Conservation (phyloP, 2,888 invertebrate genomes). For the Eumacrocentrus americanus region DNA sequence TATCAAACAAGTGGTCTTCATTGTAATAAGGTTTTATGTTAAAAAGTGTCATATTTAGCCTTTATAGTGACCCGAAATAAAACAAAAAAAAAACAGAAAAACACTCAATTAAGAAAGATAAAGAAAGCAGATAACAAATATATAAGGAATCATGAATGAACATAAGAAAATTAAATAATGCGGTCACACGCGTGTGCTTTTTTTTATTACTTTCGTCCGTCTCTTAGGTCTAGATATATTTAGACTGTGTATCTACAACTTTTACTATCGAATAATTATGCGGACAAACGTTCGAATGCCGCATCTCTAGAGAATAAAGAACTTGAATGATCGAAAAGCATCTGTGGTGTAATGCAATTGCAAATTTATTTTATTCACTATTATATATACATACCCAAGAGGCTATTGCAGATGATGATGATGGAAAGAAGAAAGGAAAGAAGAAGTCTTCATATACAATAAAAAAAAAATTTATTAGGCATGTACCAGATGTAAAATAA, state of each 20-base stretch:
- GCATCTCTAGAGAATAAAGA: slow-evolving; percentile 38
- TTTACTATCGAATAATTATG: slow-evolving; percentile 34
- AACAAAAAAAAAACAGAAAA: slow-evolving; percentile 49
- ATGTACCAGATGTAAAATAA: slow-evolving; percentile 58
- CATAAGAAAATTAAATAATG: slow-evolving; percentile 13
- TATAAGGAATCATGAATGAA: slow-evolving; percentile 1
- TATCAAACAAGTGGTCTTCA: slow-evolving; percentile 45
- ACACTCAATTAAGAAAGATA: slow-evolving; percentile 21
- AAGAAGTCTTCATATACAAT: slow-evolving; percentile 27
- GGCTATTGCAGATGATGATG: background rate
- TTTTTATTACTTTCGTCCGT: slow-evolving; percentile 37
- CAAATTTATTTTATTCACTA: slow-evolving; percentile 12
- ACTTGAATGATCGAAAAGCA: slow-evolving; percentile 35
- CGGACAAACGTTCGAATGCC: slow-evolving; percentile 33
- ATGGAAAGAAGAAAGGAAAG: background rate
- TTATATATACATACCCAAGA: background rate
- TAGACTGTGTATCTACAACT: slow-evolving; percentile 33
- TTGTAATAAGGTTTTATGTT: slow-evolving; percentile 52
- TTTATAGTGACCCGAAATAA: slow-evolving; percentile 55
- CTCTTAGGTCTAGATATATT: slow-evolving; percentile 31
- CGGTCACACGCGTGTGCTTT: slow-evolving; percentile 36
- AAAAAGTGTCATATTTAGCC: slow-evolving; percentile 56
- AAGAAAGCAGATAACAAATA: slow-evolving; percentile 7
- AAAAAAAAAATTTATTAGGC: slow-evolving; percentile 55
- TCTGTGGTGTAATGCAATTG: slow-evolving; percentile 18